Conservation (phyloP, 2,797 vertebrate genomes). For the Lacerta viridis region DNA sequence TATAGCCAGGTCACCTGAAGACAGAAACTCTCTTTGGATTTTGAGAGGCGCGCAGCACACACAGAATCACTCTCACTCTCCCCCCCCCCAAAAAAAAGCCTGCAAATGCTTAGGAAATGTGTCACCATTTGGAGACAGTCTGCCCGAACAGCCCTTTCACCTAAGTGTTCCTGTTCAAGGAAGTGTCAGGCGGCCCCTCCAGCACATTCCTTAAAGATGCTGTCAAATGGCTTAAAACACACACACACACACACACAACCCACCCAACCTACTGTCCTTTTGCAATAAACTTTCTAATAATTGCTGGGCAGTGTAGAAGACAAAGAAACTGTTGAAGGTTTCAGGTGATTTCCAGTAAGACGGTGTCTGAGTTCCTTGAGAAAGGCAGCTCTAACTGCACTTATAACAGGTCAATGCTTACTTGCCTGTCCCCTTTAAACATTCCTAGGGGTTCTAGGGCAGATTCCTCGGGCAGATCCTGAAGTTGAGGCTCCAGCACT, state of each 20-base stretch:
- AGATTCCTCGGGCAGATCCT: too few species aligned
- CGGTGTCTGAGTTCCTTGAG: too few species aligned
- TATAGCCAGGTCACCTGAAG: constrained; percentile 31
- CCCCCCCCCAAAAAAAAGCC: constrained; percentile 40
- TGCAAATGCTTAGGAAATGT: constrained; percentile 70
- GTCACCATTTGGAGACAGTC: constrained; percentile 68
- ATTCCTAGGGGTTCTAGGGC: background rate
- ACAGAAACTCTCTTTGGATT: constrained; percentile 66
- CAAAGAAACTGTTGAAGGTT: background rate
- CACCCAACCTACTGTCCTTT: background rate
- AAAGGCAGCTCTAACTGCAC: background rate
- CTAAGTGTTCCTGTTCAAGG: constrained; percentile 57
- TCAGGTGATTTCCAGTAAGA: background rate
- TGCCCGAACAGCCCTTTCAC: constrained; percentile 57
- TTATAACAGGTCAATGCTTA: background rate
- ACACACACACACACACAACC: background rate
- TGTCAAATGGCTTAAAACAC: constrained; percentile 24
- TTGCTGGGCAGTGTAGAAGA: constrained; percentile 48
- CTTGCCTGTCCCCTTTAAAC: background rate
- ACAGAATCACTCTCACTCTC: constrained; percentile 51
- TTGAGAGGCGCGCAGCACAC: constrained; percentile 9
- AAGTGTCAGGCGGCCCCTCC: constrained; percentile 44
- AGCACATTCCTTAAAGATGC: constrained; percentile 40
- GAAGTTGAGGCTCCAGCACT: too few species aligned
- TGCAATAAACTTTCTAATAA: constrained; percentile 30